Percentiles rank a stretch among this genome's conserved stretches.
phyloP scores from a whole-genome alignment of 2,888 invertebrate species.

The Phasia obesa region DNA sequence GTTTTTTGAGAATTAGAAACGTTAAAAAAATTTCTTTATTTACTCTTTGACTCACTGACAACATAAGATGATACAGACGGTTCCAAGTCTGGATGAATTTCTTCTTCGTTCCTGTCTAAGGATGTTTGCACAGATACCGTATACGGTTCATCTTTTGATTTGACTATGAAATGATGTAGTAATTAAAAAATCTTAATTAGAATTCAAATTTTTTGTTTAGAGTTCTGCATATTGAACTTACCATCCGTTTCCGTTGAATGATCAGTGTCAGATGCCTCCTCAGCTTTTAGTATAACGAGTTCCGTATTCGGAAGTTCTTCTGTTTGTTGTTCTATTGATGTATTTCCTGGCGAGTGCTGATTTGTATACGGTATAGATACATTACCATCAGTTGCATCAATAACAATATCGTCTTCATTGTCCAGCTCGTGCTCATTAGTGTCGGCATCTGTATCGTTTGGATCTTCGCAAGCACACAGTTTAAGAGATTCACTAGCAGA shows the following conservation, averaged over 20 bases:
- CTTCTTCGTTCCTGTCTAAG: slow-evolving; percentile 20
- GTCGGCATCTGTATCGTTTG: slow-evolving; percentile 66
- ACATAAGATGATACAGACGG: background rate
- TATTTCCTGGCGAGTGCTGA: background rate
- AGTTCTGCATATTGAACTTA: slow-evolving; percentile 5
- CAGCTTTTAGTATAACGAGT: background rate
- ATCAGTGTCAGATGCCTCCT: slow-evolving; percentile 46
- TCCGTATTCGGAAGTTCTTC: background rate
- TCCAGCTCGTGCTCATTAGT: slow-evolving; percentile 63
- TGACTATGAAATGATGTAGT: background rate
- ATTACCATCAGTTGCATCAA: slow-evolving; percentile 10
- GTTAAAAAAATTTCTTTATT: background rate
- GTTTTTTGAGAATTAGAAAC: background rate
- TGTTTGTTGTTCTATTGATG: slow-evolving; percentile 13
- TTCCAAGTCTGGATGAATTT: slow-evolving; percentile 8
- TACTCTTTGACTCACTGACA: slow-evolving; percentile 32
- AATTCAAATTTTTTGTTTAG: background rate
- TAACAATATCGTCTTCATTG: slow-evolving; percentile 48
- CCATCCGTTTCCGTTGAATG: slow-evolving; percentile 59
- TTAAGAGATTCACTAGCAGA: slow-evolving; percentile 35
- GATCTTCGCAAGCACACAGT: slow-evolving; percentile 34
- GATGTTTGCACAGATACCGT: slow-evolving; percentile 25
- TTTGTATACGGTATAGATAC: background rate
- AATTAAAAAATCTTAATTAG: no score
- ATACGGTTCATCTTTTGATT: slow-evolving; percentile 41